phyloP scores from a whole-genome alignment of 2,888 invertebrate genomes.

The Cordylochernes scorpioides region DNA sequence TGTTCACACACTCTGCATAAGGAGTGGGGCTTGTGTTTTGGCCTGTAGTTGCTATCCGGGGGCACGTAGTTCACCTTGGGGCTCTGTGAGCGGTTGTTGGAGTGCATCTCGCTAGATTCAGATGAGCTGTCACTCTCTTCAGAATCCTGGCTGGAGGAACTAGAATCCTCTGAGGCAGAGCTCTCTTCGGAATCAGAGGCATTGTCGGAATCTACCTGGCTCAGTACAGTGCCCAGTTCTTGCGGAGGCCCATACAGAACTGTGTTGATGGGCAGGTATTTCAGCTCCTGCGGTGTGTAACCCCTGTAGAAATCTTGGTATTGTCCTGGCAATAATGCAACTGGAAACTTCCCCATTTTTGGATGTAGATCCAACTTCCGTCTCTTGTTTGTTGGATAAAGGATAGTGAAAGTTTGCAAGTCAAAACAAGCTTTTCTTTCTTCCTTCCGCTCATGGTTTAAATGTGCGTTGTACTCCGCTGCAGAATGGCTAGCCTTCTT shows the following conservation, averaged over 20 bases:
- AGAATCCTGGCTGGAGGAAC: constrained; percentile 12
- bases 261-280: constrained; percentile 75
- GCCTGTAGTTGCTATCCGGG: constrained; percentile 6
- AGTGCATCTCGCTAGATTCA: constrained; percentile 7
- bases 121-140: constrained; percentile 12
- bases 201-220: constrained; percentile 25
- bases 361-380: constrained; percentile 8
- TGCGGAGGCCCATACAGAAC: constrained; percentile 35
- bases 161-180: constrained; percentile 14
- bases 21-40: constrained; percentile 9
- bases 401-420: constrained; percentile 60
- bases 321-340: constrained; percentile 85
- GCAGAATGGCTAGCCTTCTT: constrained; percentile 59
- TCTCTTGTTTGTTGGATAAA: constrained; percentile 34
- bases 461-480: constrained; percentile 58
- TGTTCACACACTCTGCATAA: constrained; percentile 14
- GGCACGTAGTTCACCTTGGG: not conserved
- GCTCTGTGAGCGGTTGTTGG: constrained; percentile 1
- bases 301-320: constrained; percentile 57
- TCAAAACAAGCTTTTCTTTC: constrained; percentile 60
- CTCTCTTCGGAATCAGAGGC: constrained; percentile 27
- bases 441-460: constrained; percentile 44
- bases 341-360: constrained; percentile 45
- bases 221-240: constrained; percentile 5
- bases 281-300: constrained; percentile 56